phyloP scores from a whole-genome alignment of 2,888 invertebrate species.

The Parascotia fuliginaria region DNA sequence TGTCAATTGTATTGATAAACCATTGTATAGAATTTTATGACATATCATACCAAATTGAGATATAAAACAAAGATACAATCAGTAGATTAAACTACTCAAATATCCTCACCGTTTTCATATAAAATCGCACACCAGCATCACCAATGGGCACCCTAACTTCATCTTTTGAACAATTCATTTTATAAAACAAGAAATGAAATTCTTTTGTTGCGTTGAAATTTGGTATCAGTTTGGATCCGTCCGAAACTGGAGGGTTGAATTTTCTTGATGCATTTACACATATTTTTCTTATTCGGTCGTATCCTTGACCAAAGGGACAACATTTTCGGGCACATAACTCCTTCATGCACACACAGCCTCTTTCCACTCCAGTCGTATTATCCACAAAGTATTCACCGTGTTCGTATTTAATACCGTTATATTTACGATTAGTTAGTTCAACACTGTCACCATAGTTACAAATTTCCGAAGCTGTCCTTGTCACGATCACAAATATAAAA shows the following conservation, averaged over 20 bases:
- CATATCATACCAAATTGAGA: not conserved
- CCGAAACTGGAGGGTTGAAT: conserved; percentile 58
- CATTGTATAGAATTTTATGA: no score
- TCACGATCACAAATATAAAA: conserved; percentile 19
- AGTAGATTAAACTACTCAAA: not conserved
- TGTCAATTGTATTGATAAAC: no score
- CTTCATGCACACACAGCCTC: conserved; percentile 59
- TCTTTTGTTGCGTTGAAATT: conserved; percentile 43
- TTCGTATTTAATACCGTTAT: conserved; percentile 48
- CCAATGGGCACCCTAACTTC: conserved; percentile 43
- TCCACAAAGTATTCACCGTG: conserved; percentile 55
- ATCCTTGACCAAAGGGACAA: conserved; percentile 59
- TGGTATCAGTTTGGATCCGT: conserved; percentile 36
- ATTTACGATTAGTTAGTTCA: conserved; percentile 12
- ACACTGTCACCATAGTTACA: conserved; percentile 25
- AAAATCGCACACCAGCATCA: conserved; percentile 26
- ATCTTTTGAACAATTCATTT: conserved; percentile 47
- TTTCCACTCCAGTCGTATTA: conserved; percentile 34
- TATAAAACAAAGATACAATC: not conserved
- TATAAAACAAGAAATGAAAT: conserved; percentile 58
- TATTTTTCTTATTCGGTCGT: conserved; percentile 16
- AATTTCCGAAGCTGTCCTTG: conserved; percentile 17
- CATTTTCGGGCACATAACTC: conserved; percentile 61
- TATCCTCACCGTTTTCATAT: conserved; percentile 57
- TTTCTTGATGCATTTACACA: conserved; percentile 7